phyloP scores from a whole-genome alignment of 2,113 vertebrate species.

The Daubentonia madagascariensis region DNA sequence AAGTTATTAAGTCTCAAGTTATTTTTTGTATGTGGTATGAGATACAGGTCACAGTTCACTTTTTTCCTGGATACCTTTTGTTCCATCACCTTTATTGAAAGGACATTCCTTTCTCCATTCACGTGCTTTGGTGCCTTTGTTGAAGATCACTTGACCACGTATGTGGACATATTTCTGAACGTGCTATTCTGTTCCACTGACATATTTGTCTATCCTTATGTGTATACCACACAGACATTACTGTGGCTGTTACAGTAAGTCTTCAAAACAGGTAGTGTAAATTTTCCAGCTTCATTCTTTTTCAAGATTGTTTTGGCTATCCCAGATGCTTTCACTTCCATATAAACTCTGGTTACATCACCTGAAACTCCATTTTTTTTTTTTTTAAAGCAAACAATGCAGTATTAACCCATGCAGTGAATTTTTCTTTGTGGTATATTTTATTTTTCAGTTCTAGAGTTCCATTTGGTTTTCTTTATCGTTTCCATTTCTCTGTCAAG shows the following conservation, averaged over 20 bases:
- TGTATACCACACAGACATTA: background rate
- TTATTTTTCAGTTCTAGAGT: background rate
- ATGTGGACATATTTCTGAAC: background rate
- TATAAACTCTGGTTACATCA: background rate
- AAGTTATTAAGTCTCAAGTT: background rate
- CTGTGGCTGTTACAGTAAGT: background rate
- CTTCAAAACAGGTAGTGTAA: background rate
- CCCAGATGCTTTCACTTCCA: background rate
- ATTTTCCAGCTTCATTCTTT: background rate
- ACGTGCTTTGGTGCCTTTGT: background rate
- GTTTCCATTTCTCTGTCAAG: background rate
- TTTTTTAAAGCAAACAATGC: background rate
- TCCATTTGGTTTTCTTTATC: background rate
- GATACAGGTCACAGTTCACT: background rate
- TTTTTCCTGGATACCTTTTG: background rate
- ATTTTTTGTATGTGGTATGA: background rate
- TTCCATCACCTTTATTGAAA: background rate
- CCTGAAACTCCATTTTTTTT: background rate
- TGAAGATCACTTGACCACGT: background rate
- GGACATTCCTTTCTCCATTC: background rate
- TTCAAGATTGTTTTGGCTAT: background rate
- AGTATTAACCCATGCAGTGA: background rate
- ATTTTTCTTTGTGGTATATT: background rate
- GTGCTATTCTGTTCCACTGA: background rate
- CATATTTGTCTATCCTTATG: background rate